Conservation (phyloP, 1,140 invertebrate genomes). For the Aphaenogaster ashmeadi region DNA sequence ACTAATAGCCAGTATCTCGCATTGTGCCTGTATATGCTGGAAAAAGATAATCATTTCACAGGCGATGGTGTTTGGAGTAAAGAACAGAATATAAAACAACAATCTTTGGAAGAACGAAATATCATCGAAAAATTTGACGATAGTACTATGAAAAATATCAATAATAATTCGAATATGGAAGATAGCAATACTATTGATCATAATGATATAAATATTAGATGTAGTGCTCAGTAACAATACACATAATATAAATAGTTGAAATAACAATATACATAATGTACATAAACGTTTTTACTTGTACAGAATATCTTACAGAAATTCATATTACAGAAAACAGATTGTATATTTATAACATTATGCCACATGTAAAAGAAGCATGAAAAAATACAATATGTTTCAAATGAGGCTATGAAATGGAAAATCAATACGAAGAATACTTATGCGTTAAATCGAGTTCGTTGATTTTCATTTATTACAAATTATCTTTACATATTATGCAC, state of each 20-base stretch:
- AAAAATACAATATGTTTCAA: background rate
- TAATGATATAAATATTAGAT: background rate
- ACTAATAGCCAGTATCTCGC: conserved; percentile 74
- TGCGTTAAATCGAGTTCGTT: background rate
- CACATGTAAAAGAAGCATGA: background rate
- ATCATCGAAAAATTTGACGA: background rate
- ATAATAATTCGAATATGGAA: background rate
- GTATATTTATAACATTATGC: background rate
- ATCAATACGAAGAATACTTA: conserved; percentile 8
- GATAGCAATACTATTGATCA: background rate
- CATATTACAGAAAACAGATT: background rate
- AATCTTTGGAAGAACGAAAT: background rate
- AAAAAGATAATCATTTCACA: conserved; percentile 79
- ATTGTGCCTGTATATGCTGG: conserved; percentile 82
- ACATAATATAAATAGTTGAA: background rate
- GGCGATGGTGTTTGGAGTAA: conserved; percentile 79
- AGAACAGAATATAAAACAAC: background rate
- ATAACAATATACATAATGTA: conserved; percentile 15
- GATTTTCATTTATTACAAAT: background rate
- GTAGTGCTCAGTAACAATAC: background rate
- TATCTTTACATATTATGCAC: background rate
- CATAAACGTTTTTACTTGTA: conserved; percentile 38
- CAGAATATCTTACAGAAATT: conserved; percentile 32
- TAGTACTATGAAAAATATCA: background rate
- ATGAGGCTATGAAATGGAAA: background rate